Evolutionary conservation across 2,888 invertebrate species (phyloP).

Genomic region (Erebia epiphron): DNA sequence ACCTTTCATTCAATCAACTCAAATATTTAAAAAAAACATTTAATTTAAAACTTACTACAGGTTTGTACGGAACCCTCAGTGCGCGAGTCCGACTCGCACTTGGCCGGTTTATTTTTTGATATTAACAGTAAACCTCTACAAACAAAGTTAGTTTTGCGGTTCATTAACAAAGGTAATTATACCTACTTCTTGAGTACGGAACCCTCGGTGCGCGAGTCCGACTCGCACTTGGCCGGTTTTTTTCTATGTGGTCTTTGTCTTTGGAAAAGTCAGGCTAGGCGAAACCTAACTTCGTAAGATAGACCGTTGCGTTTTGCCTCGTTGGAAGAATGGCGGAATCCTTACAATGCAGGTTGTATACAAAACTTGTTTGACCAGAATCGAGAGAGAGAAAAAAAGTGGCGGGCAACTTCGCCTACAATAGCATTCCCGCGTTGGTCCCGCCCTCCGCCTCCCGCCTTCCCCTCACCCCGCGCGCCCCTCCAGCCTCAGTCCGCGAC

Average conservation of each 20-base stretch:
- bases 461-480: constrained; percentile 52
- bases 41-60: too few species aligned
- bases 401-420: constrained; percentile 82
- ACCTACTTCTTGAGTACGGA: too few species aligned
- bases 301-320: constrained; percentile 62
- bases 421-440: constrained; percentile 75
- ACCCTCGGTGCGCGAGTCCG: too few species aligned
- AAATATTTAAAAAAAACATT: too few species aligned
- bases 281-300: constrained; percentile 61
- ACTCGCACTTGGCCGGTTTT: too few species aligned
- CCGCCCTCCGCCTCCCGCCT: constrained; percentile 68
- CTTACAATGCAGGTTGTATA: constrained; percentile 82
- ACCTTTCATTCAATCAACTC: too few species aligned
- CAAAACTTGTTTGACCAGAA: constrained; percentile 83
- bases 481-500: constrained; percentile 62
- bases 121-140: too few species aligned
- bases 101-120: too few species aligned
- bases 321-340: constrained; percentile 80
- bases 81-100: too few species aligned
- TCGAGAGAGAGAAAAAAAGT: constrained; percentile 71
- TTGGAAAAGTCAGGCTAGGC: constrained; percentile 32
- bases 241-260: background rate
- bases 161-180: too few species aligned
- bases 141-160: too few species aligned
- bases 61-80: too few species aligned